Base-by-base conservation (phyloP, 2,113 vertebrate species). In the Sitta europaea region DNA sequence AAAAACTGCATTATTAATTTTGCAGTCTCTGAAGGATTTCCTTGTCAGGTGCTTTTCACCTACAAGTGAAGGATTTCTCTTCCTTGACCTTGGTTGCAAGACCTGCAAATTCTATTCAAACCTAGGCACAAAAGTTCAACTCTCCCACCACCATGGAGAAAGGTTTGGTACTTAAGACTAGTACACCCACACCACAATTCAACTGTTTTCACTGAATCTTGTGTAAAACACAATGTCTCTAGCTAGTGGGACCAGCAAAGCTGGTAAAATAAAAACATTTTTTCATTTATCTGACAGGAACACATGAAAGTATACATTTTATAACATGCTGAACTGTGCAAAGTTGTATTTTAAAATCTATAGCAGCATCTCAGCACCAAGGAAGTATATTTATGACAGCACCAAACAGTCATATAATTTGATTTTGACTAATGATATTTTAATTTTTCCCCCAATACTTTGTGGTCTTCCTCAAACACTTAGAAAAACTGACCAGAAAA, bases 21-120 rank as follows among this genome's bases (percentile, higher is more conserved):
- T 53, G 28, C 47, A 55, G 38, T 24, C 57, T 65, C 75, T 15
- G 14, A 86, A 53, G 54, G 43, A 87, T 40, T 10, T 55, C 68
- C 48, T 71, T 84, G 24, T 58, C 59, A 54, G 13, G 18, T 31
- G 40, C 17, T 84, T 84, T 80, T 55, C 24, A 67, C 19, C 11
- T 51, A 33, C 24, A 73, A 90, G 33, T 0, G 3, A 80, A 6
- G 5, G 40, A 48, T 75, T 86, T 74, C 25, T 50, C 15, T 57
- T 47, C 28, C 10, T 51, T 3, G 0, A 55, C 16, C 27, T 36
- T 0, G 0, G 9, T 6, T 77, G 14, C 0, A 3, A 76, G 27
- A 76, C 14, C 24, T 33, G 50, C 9, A 88, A 65, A 79, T 72
- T 86, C 71, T 28, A 2, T 53, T 48, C 38, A 77, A 76, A 68